Conservation (phyloP, 1,140 invertebrate species). For the Homalodisca vitripennis region DNA sequence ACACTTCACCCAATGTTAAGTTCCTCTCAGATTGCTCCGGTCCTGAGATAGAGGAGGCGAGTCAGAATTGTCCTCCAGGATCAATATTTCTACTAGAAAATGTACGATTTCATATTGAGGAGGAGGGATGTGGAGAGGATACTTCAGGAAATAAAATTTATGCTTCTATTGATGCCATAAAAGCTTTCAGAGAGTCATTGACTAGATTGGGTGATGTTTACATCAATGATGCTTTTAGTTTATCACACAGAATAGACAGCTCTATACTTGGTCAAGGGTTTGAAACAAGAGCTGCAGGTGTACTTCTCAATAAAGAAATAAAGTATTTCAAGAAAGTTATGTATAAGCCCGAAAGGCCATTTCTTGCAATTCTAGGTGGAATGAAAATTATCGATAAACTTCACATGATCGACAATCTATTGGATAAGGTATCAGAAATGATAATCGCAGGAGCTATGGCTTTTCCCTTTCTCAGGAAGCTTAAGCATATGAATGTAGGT, state of each 20-base stretch:
- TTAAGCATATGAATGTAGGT: conserved; percentile 93
- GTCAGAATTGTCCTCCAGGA: conserved; percentile 82
- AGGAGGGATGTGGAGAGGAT: conserved; percentile 98
- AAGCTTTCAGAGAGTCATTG: conserved; percentile 83
- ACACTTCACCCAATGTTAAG: conserved; percentile 60
- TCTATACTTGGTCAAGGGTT: conserved; percentile 90
- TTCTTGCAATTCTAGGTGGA: conserved; percentile 96
- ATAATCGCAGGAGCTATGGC: conserved; percentile 99
- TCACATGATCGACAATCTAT: conserved; percentile 94
- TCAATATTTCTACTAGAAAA: conserved; percentile 96
- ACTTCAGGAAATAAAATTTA: conserved; percentile 83
- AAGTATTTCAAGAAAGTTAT: conserved; percentile 97
- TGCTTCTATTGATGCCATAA: conserved; percentile 75
- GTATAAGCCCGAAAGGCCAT: conserved; percentile 92
- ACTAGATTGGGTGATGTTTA: conserved; percentile 96
- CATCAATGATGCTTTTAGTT: conserved; percentile 99
- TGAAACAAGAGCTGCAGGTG: conserved; percentile 87
- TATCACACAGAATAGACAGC: conserved; percentile 96
- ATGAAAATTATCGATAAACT: conserved; percentile 99
- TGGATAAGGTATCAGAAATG: conserved; percentile 99
- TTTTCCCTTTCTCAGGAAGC: conserved; percentile 96
- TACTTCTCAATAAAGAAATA: conserved; percentile 96
- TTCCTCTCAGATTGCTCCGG: conserved; percentile 96
- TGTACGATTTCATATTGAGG: conserved; percentile 94
- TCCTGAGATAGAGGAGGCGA: conserved; percentile 83